These are phyloP conservation scores for Chydorus sphaericus DNA, from an alignment of 2,888 invertebrate genomes.

Conservation along the genomic window DNA sequence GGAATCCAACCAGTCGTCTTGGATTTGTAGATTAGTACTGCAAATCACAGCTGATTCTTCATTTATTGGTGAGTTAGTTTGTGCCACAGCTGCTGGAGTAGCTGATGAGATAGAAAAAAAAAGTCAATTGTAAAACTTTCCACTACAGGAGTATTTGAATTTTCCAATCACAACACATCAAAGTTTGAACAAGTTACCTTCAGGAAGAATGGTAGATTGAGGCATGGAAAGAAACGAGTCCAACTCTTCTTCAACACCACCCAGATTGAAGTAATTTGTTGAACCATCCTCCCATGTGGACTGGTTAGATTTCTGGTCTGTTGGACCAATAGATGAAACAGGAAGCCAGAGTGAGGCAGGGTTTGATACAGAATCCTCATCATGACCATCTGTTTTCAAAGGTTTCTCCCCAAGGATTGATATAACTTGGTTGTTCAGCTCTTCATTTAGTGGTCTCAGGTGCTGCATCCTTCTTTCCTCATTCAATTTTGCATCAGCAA, in stretches of 20 bases:
- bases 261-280: not conserved
- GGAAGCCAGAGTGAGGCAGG: not conserved
- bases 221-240: not conserved
- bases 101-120: not conserved
- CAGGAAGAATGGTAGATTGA: not conserved
- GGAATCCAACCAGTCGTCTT: not conserved
- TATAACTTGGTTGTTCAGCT: not conserved
- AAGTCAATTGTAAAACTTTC: not conserved
- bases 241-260: not conserved
- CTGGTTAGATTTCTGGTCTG: not conserved
- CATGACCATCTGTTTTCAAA: too few species aligned
- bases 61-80: too few species aligned
- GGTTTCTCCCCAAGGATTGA: too few species aligned
- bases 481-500: not conserved
- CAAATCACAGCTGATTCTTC: not conserved
- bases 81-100: not conserved
- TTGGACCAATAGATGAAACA: too few species aligned
- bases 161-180: not conserved
- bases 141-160: too few species aligned
- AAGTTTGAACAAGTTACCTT: not conserved
- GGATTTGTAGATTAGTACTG: not conserved
- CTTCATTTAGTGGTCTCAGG: not conserved
- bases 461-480: not conserved
- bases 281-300: not conserved
- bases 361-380: not conserved